Evolutionary conservation across 2,888 invertebrate species (phyloP), one percentile per base, ranked within the genome.

Genomic region (Napeogenes inachia): DNA sequence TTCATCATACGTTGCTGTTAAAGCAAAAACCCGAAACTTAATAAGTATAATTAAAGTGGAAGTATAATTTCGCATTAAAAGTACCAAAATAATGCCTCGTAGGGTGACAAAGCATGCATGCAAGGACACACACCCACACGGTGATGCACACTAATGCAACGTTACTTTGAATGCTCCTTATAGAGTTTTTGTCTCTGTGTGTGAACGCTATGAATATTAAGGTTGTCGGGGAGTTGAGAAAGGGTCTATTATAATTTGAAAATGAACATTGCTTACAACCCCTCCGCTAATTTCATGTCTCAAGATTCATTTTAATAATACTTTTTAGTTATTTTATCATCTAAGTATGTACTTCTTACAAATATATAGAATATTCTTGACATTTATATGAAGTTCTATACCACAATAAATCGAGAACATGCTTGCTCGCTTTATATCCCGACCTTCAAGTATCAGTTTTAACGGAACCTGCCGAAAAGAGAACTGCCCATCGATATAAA

Each of bases 81-180:
- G 62, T 65, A 65, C 62, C 54, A 60, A 65, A 60, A 57, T 54
- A 54, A 35, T 46, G 54, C 30, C 60, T 55, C 59, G 50, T 54
- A 64, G 62, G 53, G 60, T 61, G 63, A 66, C 63, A 63, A 59
- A 50, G 30, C 21, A 50, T 47, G 47, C 47, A 66, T 62, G 50
- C 60, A 57, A 57, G 61, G 57, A 61, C 61, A 61, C 57, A 46
- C 59, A 56, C n/a, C 33, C 54, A 54, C 56, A 10, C 10, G 13
- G 62, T 60, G 21, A 60, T 65, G 62, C 60, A 62, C 62, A 62
- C 60, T 60, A 57, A 64, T 59, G 46, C 57, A 56, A 38, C 56
- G 58, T 50, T 56, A 53, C 47, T n/a, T 59, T 60, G 62, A 66
- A 65, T 62, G 66, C 65, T 55, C 45, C 64, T 65, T 67, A 66